phyloP scores from a whole-genome alignment of 2,797 vertebrate genomes.

The Pteronotus mesoamericanus region DNA sequence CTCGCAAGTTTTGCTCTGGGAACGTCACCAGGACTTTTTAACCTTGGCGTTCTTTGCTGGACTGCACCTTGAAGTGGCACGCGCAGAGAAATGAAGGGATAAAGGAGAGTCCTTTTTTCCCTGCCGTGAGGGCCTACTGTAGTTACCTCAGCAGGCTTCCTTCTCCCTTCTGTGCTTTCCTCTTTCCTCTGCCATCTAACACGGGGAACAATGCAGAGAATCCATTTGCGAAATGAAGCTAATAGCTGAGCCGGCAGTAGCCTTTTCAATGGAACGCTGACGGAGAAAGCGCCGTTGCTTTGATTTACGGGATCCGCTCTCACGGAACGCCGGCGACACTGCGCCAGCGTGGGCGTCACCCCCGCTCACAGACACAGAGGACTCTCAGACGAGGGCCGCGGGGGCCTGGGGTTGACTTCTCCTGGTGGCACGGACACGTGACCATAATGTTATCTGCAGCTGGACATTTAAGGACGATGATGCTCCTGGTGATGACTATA shows the following conservation, averaged over 20 bases:
- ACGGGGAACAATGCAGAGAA: slow-evolving; percentile 36
- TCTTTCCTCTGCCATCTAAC: slow-evolving; percentile 32
- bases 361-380: background rate
- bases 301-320: background rate
- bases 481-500: background rate
- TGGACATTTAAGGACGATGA: background rate
- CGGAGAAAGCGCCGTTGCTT: background rate
- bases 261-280: background rate
- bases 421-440: background rate
- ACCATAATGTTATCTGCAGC: background rate
- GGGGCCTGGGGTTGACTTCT: background rate
- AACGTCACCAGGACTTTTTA: slow-evolving; percentile 15
- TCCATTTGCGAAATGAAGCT: slow-evolving; percentile 43
- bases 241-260: background rate
- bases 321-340: background rate
- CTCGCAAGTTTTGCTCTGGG: slow-evolving; percentile 56
- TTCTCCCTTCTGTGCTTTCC: slow-evolving; percentile 29
- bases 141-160: slow-evolving; percentile 42
- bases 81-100: slow-evolving; percentile 47
- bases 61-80: slow-evolving; percentile 1
- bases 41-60: slow-evolving; percentile 24
- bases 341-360: background rate
- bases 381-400: background rate
- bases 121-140: background rate
- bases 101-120: slow-evolving; percentile 15